phyloP scores from a whole-genome alignment of 2,888 invertebrate genomes.

The Sarcophaga variegata region DNA sequence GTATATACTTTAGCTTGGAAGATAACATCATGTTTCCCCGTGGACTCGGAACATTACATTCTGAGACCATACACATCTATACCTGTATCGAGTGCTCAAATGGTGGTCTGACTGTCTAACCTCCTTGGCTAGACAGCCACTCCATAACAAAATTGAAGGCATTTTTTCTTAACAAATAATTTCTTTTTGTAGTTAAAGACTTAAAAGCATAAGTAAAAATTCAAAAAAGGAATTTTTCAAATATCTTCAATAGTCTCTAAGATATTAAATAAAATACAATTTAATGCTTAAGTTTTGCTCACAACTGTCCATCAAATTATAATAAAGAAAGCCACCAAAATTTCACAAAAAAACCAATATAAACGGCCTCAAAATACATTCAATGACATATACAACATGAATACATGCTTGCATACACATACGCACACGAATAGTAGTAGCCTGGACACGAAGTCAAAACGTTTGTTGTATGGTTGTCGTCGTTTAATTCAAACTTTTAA shows the following conservation, averaged over 20 bases:
- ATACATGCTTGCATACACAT: background rate
- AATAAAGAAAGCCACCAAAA: background rate
- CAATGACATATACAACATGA: background rate
- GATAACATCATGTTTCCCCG: too few species aligned
- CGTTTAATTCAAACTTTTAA: constrained; percentile 26
- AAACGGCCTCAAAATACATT: background rate
- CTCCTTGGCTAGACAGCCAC: too few species aligned
- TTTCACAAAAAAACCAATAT: background rate
- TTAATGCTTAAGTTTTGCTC: background rate
- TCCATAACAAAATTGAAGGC: too few species aligned
- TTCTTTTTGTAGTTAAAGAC: too few species aligned
- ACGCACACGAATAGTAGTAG: background rate
- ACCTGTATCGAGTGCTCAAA: too few species aligned
- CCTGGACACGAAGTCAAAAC: background rate
- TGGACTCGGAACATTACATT: too few species aligned
- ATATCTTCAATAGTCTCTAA: background rate
- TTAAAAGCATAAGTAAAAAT: too few species aligned
- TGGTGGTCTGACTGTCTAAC: too few species aligned
- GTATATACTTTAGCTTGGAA: too few species aligned
- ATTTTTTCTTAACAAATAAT: too few species aligned
- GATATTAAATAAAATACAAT: background rate
- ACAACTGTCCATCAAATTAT: background rate
- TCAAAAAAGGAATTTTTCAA: too few species aligned
- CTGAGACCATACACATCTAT: too few species aligned
- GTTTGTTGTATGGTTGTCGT: constrained; percentile 10